Conservation (phyloP, 1,140 invertebrate species). For the Battus philenor region DNA sequence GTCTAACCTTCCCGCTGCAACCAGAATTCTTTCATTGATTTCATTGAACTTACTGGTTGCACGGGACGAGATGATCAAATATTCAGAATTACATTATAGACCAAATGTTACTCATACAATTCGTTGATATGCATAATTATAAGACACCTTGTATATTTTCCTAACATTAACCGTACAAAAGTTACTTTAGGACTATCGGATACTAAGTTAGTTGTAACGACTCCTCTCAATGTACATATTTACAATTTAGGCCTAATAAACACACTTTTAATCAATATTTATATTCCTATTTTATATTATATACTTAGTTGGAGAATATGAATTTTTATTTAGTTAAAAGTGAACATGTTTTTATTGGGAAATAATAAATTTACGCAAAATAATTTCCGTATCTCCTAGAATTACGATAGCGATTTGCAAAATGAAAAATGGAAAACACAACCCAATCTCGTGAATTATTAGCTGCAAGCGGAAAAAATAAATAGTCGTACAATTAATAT, state of each 20-base stretch:
- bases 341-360: too few relatives aligned
- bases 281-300: constrained; percentile 4
- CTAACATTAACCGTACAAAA: constrained; percentile 39
- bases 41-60: too few relatives aligned
- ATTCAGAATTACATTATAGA: constrained; percentile 22
- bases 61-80: neutral
- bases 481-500: constrained; percentile 11
- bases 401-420: neutral
- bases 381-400: neutral
- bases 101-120: constrained; percentile 46
- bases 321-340: too few relatives aligned
- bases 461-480: constrained; percentile 9
- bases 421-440: neutral
- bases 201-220: constrained; percentile 26
- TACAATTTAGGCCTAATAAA: constrained; percentile 27
- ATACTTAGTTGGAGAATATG: neutral
- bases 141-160: constrained; percentile 69
- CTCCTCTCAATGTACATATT: constrained; percentile 37
- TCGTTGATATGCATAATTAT: constrained; percentile 74
- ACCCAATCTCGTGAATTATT: neutral
- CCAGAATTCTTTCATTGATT: too few relatives aligned
- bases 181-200: constrained; percentile 25
- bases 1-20: too few relatives aligned
- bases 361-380: constrained; percentile 38
- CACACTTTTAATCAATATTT: constrained; percentile 3